Base-by-base conservation (phyloP, 2,797 vertebrate genomes). In the Pipistrellus nathusii region DNA sequence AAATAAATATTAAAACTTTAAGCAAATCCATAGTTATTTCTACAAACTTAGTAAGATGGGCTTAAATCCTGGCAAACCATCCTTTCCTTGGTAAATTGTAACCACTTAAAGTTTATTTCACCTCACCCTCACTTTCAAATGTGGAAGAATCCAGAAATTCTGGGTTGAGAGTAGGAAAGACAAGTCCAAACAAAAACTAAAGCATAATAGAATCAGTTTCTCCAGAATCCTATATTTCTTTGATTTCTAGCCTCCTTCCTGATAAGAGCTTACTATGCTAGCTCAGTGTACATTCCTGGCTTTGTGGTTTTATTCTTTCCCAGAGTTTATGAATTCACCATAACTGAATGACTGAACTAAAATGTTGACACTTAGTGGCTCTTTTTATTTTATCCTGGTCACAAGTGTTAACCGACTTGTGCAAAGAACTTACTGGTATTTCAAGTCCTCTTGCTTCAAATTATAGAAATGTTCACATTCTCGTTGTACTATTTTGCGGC, bases 381-480 rank as follows among this genome's bases (percentile, higher is more conserved):
- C 66, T 73, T 20, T 87, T 59, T 57, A 51, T 89, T 69, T 90
- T 57, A 38, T 53, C 46, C 38, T 25, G 4, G 23, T 72, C n/a
- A 91, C 46, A 46, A n/a, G 13, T 1, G 5, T 78, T 88, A 83
- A 75, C 8, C 8, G 27, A 35, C 13, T 48, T 75, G 78, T 44
- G 0, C 4, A 48, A 64, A 85, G 51, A 53, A 91, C 46, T 25
- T 98, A 98, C 98, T 95, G 38, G 1, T 97, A 94, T 57, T 97
- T 92, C 95, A 97, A 96, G 8, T 69, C 88, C 27, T 98, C 96
- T 48, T 96, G 81, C 82, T 97, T 98, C 51, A 96, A 41, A 38
- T 85, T 84, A 82, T 95, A 92, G 90, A 95, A 97, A 20, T 71
- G 44, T 23, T 89, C 93, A 46, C 98, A 98, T 86, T 97, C 97